phyloP scores from a whole-genome alignment of 2,797 vertebrate species.

The Rhinoraja longicauda region DNA sequence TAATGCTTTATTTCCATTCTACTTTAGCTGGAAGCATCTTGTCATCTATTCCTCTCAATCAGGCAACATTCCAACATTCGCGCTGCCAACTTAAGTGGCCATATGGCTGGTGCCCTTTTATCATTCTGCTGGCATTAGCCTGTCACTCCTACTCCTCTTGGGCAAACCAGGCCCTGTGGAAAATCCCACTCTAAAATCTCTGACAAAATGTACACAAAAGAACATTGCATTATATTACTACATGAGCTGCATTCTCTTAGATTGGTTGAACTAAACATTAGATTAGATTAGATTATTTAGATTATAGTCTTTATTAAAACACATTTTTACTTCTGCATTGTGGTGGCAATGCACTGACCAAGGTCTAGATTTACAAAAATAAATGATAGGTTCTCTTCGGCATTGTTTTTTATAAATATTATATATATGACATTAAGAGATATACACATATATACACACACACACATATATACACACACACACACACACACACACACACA shows the following conservation, averaged over 20 bases:
- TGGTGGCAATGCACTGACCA: slow-evolving; percentile 47
- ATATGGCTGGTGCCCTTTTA: slow-evolving; percentile 41
- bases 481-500: too few relatives aligned
- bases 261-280: background rate
- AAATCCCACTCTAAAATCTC: background rate
- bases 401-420: too few relatives aligned
- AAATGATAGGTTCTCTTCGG: slow-evolving; percentile 51
- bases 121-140: slow-evolving; percentile 43
- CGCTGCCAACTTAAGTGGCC: slow-evolving; percentile 42
- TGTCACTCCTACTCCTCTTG: slow-evolving; percentile 36
- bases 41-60: slow-evolving; percentile 15
- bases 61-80: slow-evolving; percentile 22
- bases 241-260: slow-evolving; percentile 4
- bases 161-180: slow-evolving; percentile 32
- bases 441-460: too few relatives aligned
- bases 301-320: background rate
- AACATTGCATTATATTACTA: slow-evolving; percentile 18
- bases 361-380: slow-evolving; percentile 34
- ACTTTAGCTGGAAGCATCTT: slow-evolving; percentile 16
- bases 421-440: too few relatives aligned
- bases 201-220: background rate
- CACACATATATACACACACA: too few relatives aligned
- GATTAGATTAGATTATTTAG: background rate
- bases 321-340: slow-evolving; percentile 44
- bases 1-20: slow-evolving; percentile 23